These are phyloP conservation scores for Pedetes capensis DNA, from an alignment of 2,113 vertebrate genomes.

Conservation along the genomic window DNA sequence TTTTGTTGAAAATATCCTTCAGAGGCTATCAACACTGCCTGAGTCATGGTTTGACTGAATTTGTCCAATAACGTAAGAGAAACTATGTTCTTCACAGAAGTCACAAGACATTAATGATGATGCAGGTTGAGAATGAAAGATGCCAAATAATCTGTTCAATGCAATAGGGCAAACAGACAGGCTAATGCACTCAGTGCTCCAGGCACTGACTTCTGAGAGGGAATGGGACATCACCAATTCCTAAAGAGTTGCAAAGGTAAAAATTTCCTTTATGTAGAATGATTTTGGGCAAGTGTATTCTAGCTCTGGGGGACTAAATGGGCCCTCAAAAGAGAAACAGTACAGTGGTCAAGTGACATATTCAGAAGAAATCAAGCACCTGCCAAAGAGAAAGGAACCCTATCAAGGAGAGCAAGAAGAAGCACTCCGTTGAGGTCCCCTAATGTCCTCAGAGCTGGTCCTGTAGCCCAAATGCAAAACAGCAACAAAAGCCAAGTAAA, in stretches of 20 bases:
- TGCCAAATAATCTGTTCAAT: slow-evolving; percentile 9
- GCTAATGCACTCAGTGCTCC: background rate
- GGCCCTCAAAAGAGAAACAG: background rate
- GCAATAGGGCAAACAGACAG: background rate
- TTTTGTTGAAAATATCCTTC: slow-evolving; percentile 49
- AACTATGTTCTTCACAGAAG: background rate
- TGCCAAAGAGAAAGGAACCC: background rate
- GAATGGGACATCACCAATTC: background rate
- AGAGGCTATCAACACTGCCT: background rate
- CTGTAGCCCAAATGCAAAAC: background rate
- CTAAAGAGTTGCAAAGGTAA: background rate
- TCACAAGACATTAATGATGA: background rate
- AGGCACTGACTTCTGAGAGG: background rate
- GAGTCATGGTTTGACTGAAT: slow-evolving; percentile 21
- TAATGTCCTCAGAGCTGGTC: background rate
- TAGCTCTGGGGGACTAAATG: background rate
- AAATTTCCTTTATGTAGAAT: background rate
- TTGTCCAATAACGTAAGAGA: slow-evolving; percentile 28
- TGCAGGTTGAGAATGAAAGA: background rate
- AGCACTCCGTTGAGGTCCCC: background rate
- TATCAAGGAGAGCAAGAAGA: background rate
- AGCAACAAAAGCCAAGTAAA: background rate
- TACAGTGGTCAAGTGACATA: background rate
- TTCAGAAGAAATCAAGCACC: background rate
- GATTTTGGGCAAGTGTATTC: background rate